Percentiles rank a stretch among this genome's conserved stretches.
phyloP scores from a whole-genome alignment of 2,113 vertebrate species.

The Eudyptes chrysolophus region DNA sequence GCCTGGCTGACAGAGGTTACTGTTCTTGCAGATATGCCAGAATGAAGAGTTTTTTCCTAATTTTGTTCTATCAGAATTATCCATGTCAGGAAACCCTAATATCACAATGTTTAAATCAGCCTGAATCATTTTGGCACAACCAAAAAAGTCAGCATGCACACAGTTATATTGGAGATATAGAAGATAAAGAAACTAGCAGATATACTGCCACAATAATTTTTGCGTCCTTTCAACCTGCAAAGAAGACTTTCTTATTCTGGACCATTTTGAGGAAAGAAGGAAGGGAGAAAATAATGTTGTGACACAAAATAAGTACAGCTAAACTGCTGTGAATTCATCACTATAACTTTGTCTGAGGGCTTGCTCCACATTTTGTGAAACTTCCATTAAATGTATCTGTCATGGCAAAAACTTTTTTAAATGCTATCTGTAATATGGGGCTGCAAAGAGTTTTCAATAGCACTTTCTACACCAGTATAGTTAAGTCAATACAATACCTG shows the following conservation, averaged over 20 bases:
- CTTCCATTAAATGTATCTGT: not conserved
- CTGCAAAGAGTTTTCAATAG: not conserved
- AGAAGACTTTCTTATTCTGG: not conserved
- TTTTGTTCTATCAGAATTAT: not conserved
- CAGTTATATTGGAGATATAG: not conserved
- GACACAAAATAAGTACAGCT: not conserved
- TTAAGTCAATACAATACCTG: not conserved
- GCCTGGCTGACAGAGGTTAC: not conserved
- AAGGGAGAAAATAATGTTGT: not conserved
- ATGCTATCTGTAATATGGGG: fast-evolving
- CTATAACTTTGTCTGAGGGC: not conserved
- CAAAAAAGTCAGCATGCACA: not conserved
- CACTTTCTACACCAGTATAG: not conserved
- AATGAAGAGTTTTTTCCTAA: not conserved
- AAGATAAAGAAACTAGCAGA: not conserved
- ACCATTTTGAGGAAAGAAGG: not conserved
- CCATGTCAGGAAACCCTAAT: not conserved
- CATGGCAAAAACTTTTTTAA: not conserved
- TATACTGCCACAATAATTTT: not conserved
- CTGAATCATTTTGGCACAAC: not conserved
- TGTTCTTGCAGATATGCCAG: not conserved
- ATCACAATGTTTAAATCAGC: not conserved
- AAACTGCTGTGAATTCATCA: not conserved
- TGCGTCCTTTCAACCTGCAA: not conserved
- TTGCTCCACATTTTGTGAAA: not conserved